A percentile compares a stretch with the other conserved stretches of the same genome.
Conservation (phyloP, 2,888 invertebrate genomes). For the Lymantria monacha region DNA sequence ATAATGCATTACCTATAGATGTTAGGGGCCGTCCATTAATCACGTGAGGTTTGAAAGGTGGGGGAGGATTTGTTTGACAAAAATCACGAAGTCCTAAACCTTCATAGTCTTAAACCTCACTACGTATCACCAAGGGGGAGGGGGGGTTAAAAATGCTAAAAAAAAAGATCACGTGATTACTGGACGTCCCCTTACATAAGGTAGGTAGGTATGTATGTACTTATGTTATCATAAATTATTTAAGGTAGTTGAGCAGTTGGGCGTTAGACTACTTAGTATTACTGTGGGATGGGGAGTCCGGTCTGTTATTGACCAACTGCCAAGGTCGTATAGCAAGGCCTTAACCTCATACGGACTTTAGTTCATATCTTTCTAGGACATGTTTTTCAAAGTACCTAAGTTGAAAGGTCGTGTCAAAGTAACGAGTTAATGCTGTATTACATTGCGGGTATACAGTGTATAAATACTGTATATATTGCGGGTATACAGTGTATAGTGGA, state of each 20-base stretch:
- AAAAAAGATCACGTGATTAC: too few relatives aligned
- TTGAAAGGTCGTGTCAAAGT: conserved; percentile 46
- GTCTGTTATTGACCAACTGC: conserved; percentile 90
- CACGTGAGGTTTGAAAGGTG: too few relatives aligned
- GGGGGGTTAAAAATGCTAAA: too few relatives aligned
- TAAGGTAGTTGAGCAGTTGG: conserved; percentile 19
- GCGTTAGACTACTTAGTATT: conserved; percentile 18
- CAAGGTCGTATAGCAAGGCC: conserved; percentile 90
- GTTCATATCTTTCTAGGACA: conserved; percentile 41
- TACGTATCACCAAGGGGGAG: too few relatives aligned
- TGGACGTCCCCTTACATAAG: too few relatives aligned
- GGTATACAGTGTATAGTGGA: too few relatives aligned
- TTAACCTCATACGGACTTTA: conserved; percentile 84
- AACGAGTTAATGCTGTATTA: conserved; percentile 43
- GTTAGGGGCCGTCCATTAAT: too few relatives aligned
- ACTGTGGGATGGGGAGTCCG: conserved; percentile 69
- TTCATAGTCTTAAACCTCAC: too few relatives aligned
- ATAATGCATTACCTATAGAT: too few relatives aligned
- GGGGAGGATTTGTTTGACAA: too few relatives aligned
- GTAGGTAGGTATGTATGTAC: not conserved
- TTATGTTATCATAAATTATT: not conserved
- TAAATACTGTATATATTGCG: conserved; percentile 21
- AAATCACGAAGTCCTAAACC: too few relatives aligned
- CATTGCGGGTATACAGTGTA: too few relatives aligned
- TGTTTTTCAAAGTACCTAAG: conserved; percentile 34